These are phyloP conservation scores for Pollicipes pollicipes DNA, from an alignment of 1,140 invertebrate genomes.

Conservation along the genomic window DNA sequence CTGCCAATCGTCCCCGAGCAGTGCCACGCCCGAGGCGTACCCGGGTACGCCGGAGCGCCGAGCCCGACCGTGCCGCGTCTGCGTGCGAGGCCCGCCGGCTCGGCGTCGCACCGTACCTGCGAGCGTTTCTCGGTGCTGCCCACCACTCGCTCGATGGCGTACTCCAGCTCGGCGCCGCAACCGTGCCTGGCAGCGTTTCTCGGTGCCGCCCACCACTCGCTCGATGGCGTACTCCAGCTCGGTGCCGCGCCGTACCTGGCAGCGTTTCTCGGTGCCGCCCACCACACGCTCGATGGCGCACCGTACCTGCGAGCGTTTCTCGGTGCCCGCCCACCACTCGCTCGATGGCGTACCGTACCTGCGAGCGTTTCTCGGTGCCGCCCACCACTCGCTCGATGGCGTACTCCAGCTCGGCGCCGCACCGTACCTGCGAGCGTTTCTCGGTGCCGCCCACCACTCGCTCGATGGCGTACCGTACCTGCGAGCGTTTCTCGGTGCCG, in stretches of 20 bases:
- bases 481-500: slow-evolving; percentile 61
- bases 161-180: too few species aligned
- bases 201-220: slow-evolving; percentile 65
- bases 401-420: slow-evolving; percentile 54
- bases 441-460: neutral
- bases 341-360: slow-evolving; percentile 32
- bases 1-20: too few species aligned
- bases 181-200: slow-evolving; percentile 50
- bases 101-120: neutral
- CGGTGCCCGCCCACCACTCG: neutral
- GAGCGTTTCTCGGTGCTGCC: neutral
- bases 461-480: slow-evolving; percentile 32
- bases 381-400: slow-evolving; percentile 75
- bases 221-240: slow-evolving; percentile 82
- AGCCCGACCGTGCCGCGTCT: too few species aligned
- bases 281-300: slow-evolving; percentile 5
- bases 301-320: neutral
- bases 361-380: slow-evolving; percentile 61
- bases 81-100: too few species aligned
- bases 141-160: neutral
- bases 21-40: too few species aligned
- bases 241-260: slow-evolving; percentile 43
- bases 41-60: too few species aligned
- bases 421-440: neutral
- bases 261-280: slow-evolving; percentile 11